Percentiles rank a stretch among this genome's conserved stretches.
phyloP scores from a whole-genome alignment of 2,888 invertebrate genomes.

The Esperia sulphurella region DNA sequence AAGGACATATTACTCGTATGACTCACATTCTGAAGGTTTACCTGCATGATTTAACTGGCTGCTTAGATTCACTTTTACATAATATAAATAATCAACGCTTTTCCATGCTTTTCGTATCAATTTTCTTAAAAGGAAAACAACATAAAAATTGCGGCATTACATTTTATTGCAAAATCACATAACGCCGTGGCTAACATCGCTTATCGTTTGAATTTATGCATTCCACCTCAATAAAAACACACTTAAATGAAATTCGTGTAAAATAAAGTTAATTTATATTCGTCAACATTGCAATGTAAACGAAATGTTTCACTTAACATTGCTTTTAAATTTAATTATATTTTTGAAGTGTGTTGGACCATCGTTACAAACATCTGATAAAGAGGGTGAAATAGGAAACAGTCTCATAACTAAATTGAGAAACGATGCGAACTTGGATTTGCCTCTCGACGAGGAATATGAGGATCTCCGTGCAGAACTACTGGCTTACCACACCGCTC shows the following conservation, averaged over 20 bases:
- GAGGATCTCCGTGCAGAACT: conserved; percentile 66
- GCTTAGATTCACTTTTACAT: too few species aligned
- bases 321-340: conserved; percentile 34
- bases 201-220: conserved; percentile 56
- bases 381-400: conserved; percentile 31
- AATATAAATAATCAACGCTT: too few species aligned
- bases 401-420: conserved; percentile 39
- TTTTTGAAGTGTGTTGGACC: conserved; percentile 13
- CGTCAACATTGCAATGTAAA: conserved; percentile 20
- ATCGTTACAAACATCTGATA: not conserved
- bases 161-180: conserved; percentile 34
- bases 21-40: too few species aligned
- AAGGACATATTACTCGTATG: too few species aligned
- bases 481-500: conserved; percentile 58
- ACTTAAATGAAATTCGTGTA: conserved; percentile 24
- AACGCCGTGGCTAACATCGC: conserved; percentile 20
- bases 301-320: conserved; percentile 41
- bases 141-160: conserved; percentile 10
- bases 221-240: conserved; percentile 48
- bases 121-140: not conserved
- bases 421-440: conserved; percentile 54
- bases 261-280: conserved; percentile 19
- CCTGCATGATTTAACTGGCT: too few species aligned
- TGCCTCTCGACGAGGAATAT: conserved; percentile 62
- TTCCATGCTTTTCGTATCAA: too few species aligned